Conservation (phyloP, 2,797 vertebrate genomes). For the Remorina albescens region DNA sequence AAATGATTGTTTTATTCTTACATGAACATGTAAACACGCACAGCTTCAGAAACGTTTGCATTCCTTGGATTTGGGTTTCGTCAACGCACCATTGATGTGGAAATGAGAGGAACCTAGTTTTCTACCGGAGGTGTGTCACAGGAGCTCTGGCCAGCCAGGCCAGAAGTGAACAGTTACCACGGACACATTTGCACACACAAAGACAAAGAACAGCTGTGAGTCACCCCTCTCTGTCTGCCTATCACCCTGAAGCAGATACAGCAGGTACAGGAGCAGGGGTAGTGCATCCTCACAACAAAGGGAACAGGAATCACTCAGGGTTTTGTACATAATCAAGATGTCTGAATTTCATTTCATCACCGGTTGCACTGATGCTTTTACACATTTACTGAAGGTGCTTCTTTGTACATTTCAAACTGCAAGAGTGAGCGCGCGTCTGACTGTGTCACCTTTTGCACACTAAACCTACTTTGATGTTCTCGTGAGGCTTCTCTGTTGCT, state of each 20-base stretch:
- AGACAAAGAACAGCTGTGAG: constrained; percentile 48
- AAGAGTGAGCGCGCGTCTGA: constrained; percentile 1
- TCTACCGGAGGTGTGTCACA: constrained; percentile 27
- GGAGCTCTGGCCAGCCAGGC: constrained; percentile 17
- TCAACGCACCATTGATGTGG: not conserved
- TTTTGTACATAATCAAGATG: constrained; percentile 21
- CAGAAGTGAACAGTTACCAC: constrained; percentile 5
- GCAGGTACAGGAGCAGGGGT: constrained; percentile 31
- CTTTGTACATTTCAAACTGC: constrained; percentile 8
- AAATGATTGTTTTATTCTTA: not conserved
- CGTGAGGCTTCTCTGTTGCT: constrained; percentile 7
- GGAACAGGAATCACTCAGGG: constrained; percentile 22
- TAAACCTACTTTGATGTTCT: constrained; percentile 20
- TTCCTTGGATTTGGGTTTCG: constrained; percentile 9
- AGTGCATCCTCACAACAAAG: constrained; percentile 39
- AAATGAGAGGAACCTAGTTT: constrained; percentile 1
- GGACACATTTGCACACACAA: constrained; percentile 28
- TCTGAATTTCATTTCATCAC: constrained; percentile 27
- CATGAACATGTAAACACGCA: not conserved
- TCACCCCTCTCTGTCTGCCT: constrained; percentile 51
- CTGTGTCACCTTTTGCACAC: constrained; percentile 2
- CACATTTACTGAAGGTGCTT: not conserved
- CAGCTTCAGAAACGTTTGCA: not conserved
- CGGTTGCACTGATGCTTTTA: not conserved
- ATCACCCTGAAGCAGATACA: constrained; percentile 71